A percentile compares a stretch with the other conserved stretches of the same genome.
These are phyloP conservation scores for Brachyistius frenatus DNA, from an alignment of 2,113 vertebrate genomes.

Conservation along the genomic window DNA sequence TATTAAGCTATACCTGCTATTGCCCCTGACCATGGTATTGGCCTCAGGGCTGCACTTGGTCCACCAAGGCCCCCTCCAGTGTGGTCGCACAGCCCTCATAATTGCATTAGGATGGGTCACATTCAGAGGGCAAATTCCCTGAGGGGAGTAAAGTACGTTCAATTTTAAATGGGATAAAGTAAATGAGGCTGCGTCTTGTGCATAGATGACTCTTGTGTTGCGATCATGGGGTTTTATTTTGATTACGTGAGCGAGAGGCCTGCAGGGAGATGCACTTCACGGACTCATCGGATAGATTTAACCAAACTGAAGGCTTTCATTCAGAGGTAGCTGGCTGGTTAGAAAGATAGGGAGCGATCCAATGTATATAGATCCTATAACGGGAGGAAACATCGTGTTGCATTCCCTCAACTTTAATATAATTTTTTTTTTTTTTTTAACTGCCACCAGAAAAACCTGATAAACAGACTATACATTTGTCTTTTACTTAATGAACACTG, in stretches of 20 bases:
- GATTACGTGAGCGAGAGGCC: conserved; percentile 20
- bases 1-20: conserved; percentile 7
- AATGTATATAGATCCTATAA: conserved; percentile 22
- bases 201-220: conserved; percentile 42
- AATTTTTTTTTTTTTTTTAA: no score
- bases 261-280: conserved; percentile 25
- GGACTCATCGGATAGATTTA: conserved; percentile 39
- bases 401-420: no score
- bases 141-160: conserved; percentile 28
- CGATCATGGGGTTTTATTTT: conserved; percentile 49
- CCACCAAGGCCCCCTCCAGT: background rate
- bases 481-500: background rate
- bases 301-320: conserved; percentile 45
- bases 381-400: background rate
- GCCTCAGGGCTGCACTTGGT: background rate
- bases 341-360: conserved; percentile 8
- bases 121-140: conserved; percentile 16
- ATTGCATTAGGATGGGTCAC: conserved; percentile 28
- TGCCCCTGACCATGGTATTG: background rate
- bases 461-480: no score
- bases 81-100: conserved; percentile 5
- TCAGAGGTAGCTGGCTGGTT: conserved; percentile 39
- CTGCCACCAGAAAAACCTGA: no score
- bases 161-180: conserved; percentile 47
- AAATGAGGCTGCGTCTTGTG: conserved; percentile 40